Evolutionary conservation across 2,797 vertebrate species (phyloP).

Genomic region (Dicrostonyx torquatus): DNA sequence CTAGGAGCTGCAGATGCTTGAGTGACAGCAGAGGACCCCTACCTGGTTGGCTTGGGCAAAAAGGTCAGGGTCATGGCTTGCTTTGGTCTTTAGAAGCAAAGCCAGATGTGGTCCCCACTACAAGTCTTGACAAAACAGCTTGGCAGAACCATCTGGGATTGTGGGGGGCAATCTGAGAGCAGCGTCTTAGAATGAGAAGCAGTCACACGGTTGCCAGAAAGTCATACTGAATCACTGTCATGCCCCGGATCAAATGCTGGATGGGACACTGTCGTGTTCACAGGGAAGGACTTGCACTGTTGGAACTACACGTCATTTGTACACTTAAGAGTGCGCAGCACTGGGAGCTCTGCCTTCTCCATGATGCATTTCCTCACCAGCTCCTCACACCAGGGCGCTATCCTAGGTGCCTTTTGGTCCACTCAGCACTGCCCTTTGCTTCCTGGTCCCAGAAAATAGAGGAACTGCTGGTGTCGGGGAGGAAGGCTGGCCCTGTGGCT

Average conservation of each 20-base stretch:
- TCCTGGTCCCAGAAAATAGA: neutral
- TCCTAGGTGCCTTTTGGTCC: fast-evolving
- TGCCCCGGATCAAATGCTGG: neutral
- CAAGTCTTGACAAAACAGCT: neutral
- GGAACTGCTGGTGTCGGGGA: neutral
- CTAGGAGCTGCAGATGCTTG: neutral
- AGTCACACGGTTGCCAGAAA: neutral
- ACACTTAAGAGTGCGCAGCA: neutral
- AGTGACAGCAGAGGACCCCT: neutral
- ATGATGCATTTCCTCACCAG: neutral
- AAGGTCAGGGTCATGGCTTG: fast-evolving
- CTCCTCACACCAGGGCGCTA: neutral
- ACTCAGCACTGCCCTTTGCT: neutral
- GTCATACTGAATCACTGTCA: neutral
- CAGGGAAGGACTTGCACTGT: neutral
- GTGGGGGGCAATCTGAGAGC: neutral
- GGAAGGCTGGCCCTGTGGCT: fast-evolving
- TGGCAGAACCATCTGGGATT: neutral
- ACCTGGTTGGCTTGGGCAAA: neutral
- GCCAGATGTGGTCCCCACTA: neutral
- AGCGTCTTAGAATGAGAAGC: neutral
- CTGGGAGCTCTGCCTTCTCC: neutral
- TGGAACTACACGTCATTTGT: neutral
- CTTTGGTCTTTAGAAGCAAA: neutral
- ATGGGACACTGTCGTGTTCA: neutral